Base-by-base conservation (phyloP, 37 sponge, comb jelly and placozoan species). In the Trichoplax adhaerens region DNA sequence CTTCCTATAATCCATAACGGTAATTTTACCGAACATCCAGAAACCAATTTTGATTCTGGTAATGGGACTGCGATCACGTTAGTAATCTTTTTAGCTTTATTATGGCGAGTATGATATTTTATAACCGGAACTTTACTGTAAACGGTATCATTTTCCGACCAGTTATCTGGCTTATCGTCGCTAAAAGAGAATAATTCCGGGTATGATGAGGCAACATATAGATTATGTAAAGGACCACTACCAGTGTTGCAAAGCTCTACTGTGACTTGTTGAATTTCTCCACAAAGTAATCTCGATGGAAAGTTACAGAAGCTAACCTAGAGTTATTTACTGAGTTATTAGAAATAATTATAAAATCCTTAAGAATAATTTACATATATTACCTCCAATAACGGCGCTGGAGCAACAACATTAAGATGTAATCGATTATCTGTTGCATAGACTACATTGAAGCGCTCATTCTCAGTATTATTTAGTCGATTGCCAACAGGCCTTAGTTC, bases 371-470 rank as follows among this genome's bases (percentile, higher is more conserved):
- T 29, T 29, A 29, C 29, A 29, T 29, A 29, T 29, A 29, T 72
- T 47, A 86, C 91, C 77, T 83, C 50, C 55, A 86, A 50, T 62
- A 71, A 77, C 5, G 91, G 87, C 80, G 78, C 80, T 48, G 88
- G 79, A 48, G 81, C 56, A 48, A 74, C 64, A 10, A 90, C 78
- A 4, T n/a, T 74, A 87, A 87, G 86, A 68, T 69, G 63, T 53
- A 90, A 82, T 47, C 91, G 70, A 48, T 86, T 56, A 64, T 90
- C 91, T 50, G 62, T 46, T 53, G 74, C 81, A 66, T 90, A 86
- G 54, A 78, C 66, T 48, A 75, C 68, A 0, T 73, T 62, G 0
- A 60, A 50, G 64, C 75, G 70, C 58, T 90, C 81, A 12, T 49
- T 48, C 77, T 78, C 79, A 47, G 79, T 77, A 29, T 57, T 55